Base-by-base conservation (phyloP, 2,113 vertebrate genomes). In the Pithys albifrons region DNA sequence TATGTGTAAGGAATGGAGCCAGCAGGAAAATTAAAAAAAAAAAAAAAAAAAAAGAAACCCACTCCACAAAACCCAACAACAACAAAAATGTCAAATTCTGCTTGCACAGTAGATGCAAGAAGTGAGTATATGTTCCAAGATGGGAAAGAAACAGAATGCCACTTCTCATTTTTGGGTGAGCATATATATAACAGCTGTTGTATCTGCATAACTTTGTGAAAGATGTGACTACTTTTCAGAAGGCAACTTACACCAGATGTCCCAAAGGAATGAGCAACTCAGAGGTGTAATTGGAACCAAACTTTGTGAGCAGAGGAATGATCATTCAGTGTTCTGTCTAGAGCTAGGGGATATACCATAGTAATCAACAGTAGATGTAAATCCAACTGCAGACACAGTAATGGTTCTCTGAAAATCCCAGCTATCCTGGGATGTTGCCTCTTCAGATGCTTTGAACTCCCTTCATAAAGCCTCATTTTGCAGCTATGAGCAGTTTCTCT, bases 181-280 rank as follows among this genome's bases (percentile, higher is more conserved):
- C 76, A 12, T 15, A 28, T 9, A 59, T 62, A 55, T 61, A 85
- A 37, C 95, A 93, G 82, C 79, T 96, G 92, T 27, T 91, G 31
- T 41, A 75, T 81, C 55, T 55, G 35, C 79, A 52, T 64, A 93
- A 88, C 79, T 91, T 48, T 49, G 35, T 71, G 65, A 80, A 86
- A 84, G 76, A 92, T 74, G 82, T 80, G 76, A 65, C 92, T 58
- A 88, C 82, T 69, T 90, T 93, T 95, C 95, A 80, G 85, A 93
- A 86, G 83, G 59, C 78, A 74, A 39, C 95, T 90, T 75, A 55
- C 28, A 95, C 65, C 91, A 96, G 92, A 88, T 92, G 91, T 89
- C 52, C 65, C 91, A 73, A 35, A 91, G 66, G 79, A 96, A 92
- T 78, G 76, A 96, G 91, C 83, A 94, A 72, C 57, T 92, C 65